Evolutionary conservation across 2,113 vertebrate species (phyloP).

Genomic region (Pterocles burchelli): DNA sequence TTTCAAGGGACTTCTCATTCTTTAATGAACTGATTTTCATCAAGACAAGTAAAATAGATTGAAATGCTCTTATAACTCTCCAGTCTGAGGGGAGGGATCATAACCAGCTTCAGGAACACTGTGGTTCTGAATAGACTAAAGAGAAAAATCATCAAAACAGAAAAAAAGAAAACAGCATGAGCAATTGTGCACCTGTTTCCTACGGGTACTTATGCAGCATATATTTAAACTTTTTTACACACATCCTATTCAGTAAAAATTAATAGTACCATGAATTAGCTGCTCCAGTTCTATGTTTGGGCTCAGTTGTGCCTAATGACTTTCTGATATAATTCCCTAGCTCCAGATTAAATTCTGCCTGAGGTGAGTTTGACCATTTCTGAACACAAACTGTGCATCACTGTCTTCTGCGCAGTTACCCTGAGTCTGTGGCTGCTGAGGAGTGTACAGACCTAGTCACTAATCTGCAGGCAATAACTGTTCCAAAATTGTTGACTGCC

Average conservation of each 20-base stretch:
- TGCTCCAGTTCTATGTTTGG: not conserved
- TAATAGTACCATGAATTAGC: not conserved
- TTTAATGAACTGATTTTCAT: not conserved
- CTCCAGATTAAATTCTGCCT: not conserved
- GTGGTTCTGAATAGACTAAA: not conserved
- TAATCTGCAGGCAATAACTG: not conserved
- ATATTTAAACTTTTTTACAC: not conserved
- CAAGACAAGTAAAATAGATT: not conserved
- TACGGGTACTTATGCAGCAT: not conserved
- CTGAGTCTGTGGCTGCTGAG: not conserved
- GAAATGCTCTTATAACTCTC: not conserved
- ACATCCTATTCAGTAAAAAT: not conserved
- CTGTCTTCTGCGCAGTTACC: not conserved
- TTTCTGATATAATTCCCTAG: not conserved
- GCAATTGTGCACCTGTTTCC: not conserved
- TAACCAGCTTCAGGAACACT: not conserved
- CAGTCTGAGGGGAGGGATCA: not conserved
- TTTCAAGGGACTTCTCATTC: not conserved
- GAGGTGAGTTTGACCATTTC: not conserved
- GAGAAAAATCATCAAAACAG: not conserved
- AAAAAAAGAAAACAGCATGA: not conserved
- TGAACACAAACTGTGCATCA: accelerated
- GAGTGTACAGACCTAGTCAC: not conserved
- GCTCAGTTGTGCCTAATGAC: not conserved
- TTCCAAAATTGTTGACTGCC: not conserved